Evolutionary conservation across 1,140 invertebrate species (phyloP).

Genomic region (Diuraphis noxia): DNA sequence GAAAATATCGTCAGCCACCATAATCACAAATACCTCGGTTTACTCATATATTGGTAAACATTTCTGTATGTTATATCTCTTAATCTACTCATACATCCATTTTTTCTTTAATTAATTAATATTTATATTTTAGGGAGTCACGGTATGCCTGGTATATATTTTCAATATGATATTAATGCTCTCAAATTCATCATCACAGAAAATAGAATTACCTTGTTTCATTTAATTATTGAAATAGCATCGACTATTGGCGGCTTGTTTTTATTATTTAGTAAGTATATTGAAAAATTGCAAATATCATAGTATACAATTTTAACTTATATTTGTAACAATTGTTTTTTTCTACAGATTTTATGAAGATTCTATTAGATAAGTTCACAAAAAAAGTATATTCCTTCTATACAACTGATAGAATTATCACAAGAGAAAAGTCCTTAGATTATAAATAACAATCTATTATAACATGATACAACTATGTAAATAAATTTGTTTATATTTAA

Average conservation of each 20-base stretch:
- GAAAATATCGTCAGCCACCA: neutral
- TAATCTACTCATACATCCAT: neutral
- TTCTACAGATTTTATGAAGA: slow-evolving; percentile 1
- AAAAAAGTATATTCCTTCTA: neutral
- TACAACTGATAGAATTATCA: neutral
- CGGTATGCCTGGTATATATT: slow-evolving; percentile 90
- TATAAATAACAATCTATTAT: neutral
- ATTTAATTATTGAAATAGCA: slow-evolving; percentile 84
- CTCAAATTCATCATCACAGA: slow-evolving; percentile 84
- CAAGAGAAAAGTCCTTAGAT: neutral
- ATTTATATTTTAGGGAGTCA: slow-evolving; percentile 74
- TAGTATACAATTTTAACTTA: neutral
- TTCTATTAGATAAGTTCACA: neutral
- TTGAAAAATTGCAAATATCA: neutral
- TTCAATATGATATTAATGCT: slow-evolving; percentile 91
- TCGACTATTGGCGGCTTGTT: slow-evolving; percentile 87
- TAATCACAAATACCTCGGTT: neutral
- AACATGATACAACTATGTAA: neutral
- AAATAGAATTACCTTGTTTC: slow-evolving; percentile 75
- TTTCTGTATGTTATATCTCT: neutral
- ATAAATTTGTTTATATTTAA: neutral
- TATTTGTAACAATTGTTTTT: neutral
- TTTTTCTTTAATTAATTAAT: neutral
- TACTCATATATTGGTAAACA: neutral
- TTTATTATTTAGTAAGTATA: slow-evolving; percentile 42